Evolutionary conservation across 2,797 vertebrate genomes (phyloP), one percentile per base, ranked within the genome.

Genomic region (Lacerta viridis): DNA sequence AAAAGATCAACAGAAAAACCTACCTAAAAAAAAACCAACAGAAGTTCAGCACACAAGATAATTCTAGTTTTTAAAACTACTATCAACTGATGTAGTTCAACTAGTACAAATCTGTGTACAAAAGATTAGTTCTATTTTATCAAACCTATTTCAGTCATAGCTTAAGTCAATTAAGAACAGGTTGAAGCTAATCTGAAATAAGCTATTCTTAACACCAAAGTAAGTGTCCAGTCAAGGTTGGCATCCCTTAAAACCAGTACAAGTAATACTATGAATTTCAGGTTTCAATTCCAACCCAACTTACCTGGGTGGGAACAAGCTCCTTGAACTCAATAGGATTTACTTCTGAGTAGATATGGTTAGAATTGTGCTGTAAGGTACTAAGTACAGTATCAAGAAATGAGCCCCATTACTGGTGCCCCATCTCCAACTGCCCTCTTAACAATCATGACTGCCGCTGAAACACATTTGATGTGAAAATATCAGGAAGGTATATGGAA

Each of bases 121-220:
- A 76, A 85, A 81, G 55, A 43, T 80, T 75, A 85, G 68, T 89
- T 88, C 55, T 68, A 23, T 85, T 89, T 89, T 85, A 85, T 74
- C 69, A 80, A 72, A 66, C 6, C 59, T 76, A 85, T 81, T 85
- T 85, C 61, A 85, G 77, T 66, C 17, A 41, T 79, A 88, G 68
- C 29, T 64, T 86, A 82, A 85, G 72, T 69, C 43, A 81, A 75
- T 72, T 76, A 84, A 25, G 61, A 81, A 81, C 33, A 81, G 78
- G 50, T 80, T 85, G 85, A 85, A 75, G 25, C 9, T 81, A 75
- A 89, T 74, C 71, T 50, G 69, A 89, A 76, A 66, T 75, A 75
- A 85, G 72, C 25, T 68, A 27, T 75, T 76, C 59, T 81, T 85
- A 50, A 85, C 27, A 82, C 13, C 27, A 89, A 86, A 89, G 59